Evolutionary conservation across 2,888 invertebrate species (phyloP), one percentile per base, ranked within the genome.

Genomic region (Eupeodes latifasciatus): DNA sequence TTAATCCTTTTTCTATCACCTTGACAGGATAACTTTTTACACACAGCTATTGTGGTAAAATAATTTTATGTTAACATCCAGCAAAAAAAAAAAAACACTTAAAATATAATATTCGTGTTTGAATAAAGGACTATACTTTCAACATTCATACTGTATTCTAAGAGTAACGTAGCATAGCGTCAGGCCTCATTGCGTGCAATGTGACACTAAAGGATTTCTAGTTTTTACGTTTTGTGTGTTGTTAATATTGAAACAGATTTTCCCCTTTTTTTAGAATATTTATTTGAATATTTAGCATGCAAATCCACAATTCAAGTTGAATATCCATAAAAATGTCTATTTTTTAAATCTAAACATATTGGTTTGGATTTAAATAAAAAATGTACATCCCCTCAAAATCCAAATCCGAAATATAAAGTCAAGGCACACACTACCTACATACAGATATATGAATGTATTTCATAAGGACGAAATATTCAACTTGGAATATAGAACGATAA

Each of bases 241-340:
- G 5, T 5, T 40, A 40, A 40, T 47, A n/a, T 27, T 14, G 36
- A 67, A 36, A 51, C 51, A 36, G 47, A 57, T 64, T 64, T 64
- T 19, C 3, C 3, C 19, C n/a, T 2, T 36, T 51, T 51, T 36
- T 53, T 57, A 9, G n/a, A 11, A n/a, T 67, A n/a, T 36, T 53
- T 69, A 55, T 69, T 53, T 16, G 16, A 9, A 2, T 12, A 53
- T 53, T 69, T 19, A 69, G 11, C 69, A 55, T 69, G 69, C 53
- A 55, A 69, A 53, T 69, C 19, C 40, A 69, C 69, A 69, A 67
- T 53, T 69, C 53, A 53, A 53, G 16, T 36, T n/a, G 34, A 51
- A 53, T 27, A 55, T 69, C 69, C 51, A 53, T 55, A 69, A n/a
- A 64, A 69, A 69, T 53, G 69, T 69, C 53, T 55, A 5, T 55